phyloP scores from a whole-genome alignment of 2,888 invertebrate genomes.

The Autographa gamma region DNA sequence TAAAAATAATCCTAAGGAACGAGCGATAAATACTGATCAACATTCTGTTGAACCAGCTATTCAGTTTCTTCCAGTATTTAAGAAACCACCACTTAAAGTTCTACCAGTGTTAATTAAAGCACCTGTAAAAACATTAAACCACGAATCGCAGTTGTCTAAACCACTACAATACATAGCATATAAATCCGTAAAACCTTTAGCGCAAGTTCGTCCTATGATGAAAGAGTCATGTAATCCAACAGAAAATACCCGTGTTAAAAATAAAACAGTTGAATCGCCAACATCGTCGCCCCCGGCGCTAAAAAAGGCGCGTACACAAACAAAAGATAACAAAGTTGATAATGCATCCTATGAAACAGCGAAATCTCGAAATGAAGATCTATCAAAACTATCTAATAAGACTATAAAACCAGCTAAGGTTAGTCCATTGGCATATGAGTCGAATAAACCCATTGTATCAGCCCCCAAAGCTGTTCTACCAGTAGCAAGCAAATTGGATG shows the following conservation, averaged over 20 bases:
- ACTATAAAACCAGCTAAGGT: not conserved
- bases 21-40: not conserved
- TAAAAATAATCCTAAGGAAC: not conserved
- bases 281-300: not conserved
- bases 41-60: not conserved
- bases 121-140: not conserved
- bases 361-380: not conserved
- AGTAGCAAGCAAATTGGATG: not conserved
- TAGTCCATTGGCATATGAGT: not conserved
- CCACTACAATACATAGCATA: not conserved
- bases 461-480: not conserved
- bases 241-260: not conserved
- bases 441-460: not conserved
- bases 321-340: not conserved
- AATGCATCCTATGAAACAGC: not conserved
- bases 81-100: not conserved
- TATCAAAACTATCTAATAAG: not conserved
- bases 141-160: not conserved
- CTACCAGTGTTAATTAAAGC: not conserved
- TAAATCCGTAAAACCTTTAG: not conserved
- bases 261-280: not conserved
- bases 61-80: not conserved
- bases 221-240: not conserved
- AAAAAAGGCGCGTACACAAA: not conserved
- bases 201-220: not conserved